Evolutionary conservation across 2,113 vertebrate genomes (phyloP), one percentile per base, ranked within the genome.

Genomic region (Colinus virginianus): DNA sequence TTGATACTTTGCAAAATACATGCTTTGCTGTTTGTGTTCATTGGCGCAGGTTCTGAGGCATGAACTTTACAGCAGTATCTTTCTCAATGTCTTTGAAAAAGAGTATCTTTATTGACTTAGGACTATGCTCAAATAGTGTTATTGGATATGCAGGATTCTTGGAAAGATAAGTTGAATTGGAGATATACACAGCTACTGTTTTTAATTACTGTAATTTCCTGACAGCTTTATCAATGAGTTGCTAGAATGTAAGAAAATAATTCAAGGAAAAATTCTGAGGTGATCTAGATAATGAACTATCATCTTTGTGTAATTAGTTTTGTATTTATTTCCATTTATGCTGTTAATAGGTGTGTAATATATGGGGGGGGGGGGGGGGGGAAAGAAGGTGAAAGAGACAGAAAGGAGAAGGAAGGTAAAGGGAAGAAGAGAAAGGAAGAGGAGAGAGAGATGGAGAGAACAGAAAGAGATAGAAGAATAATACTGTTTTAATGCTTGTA

Each of bases 151-250:
- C 9, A 61, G 48, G 46, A 66, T 93, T 84, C 61, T 67, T 48
- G 70, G 59, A 72, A 96, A 78, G 42, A 61, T 84, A 43, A 83
- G 55, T 96, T 94, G 88, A 97, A 97, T 95, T 81, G 95, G 94
- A 84, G 69, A 93, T 82, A 93, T 89, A 79, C 83, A 96, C 83
- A 90, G 90, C 94, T 97, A 97, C 88, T 83, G 90, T 96, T 89
- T 97, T 97, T 97, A 98, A 97, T 97, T 98, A 94, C 64, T 96
- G 85, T 94, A 94, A 95, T 95, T 97, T 96, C 76, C 34, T 43
- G 93, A 83, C 76, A 92, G 67, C 75, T 98, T 97, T 98, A 98
- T 98, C 96, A 97, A 66, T 90, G 66, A 96, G 87, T 97, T 95
- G 67, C 96, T 97, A 96, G 96, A 92, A 97, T 97, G 77, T 91